phyloP scores from a whole-genome alignment of 1,140 invertebrate genomes.

The Ctenoplectra terminalis region DNA sequence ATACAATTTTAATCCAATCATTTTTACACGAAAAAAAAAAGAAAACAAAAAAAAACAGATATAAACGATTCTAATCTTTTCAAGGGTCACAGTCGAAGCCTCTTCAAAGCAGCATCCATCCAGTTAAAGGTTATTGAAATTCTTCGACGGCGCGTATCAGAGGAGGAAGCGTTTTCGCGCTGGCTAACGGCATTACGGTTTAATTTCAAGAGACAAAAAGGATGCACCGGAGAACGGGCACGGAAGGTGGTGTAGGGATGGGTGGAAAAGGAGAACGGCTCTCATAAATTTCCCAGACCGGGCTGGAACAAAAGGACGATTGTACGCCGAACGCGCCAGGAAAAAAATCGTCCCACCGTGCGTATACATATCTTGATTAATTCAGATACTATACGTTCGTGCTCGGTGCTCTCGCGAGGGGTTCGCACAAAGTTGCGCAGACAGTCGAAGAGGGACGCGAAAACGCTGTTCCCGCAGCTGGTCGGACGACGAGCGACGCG shows the following conservation, averaged over 20 bases:
- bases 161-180: conserved; percentile 11
- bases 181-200: conserved; percentile 40
- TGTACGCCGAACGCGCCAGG: conserved; percentile 31
- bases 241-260: not conserved
- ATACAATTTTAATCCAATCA: not conserved
- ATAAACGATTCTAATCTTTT: too few relatives aligned
- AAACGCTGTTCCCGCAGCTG: not conserved
- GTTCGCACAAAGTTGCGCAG: not conserved
- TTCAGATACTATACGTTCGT: conserved; percentile 42
- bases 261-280: conserved; percentile 10
- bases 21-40: too few relatives aligned
- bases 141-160: conserved; percentile 2
- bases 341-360: conserved; percentile 30
- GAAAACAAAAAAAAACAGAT: not conserved
- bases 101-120: not conserved
- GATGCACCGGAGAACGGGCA: not conserved
- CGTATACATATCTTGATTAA: conserved; percentile 41
- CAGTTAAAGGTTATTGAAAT: conserved; percentile 37
- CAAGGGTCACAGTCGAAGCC: not conserved
- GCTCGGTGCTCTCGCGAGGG: conserved; percentile 11
- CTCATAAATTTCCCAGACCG: conserved; percentile 54
- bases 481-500: not conserved
- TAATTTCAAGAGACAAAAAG: conserved; percentile 49
- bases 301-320: conserved; percentile 47
- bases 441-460: conserved; percentile 14